phyloP scores from a whole-genome alignment of 2,888 invertebrate genomes.

The Julus scanicus region DNA sequence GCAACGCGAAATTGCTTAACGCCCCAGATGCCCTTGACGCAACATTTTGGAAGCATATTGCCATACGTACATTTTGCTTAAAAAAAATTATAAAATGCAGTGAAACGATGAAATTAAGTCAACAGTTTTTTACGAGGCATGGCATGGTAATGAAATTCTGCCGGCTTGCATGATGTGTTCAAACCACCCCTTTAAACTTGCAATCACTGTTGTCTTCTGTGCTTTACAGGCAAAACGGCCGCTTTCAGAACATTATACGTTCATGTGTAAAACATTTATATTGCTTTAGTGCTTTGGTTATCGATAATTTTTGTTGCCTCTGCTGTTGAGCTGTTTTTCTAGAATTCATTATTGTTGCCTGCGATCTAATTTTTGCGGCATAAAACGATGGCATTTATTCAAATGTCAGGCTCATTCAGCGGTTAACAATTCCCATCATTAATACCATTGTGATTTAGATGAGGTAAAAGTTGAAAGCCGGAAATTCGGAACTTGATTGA shows the following conservation, averaged over 20 bases:
- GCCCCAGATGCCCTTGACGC: background rate
- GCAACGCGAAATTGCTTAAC: background rate
- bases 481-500: conserved; percentile 34
- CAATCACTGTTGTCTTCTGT: background rate
- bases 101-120: background rate
- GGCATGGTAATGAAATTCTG: background rate
- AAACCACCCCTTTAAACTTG: background rate
- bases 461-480: background rate
- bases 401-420: background rate
- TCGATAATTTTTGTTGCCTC: conserved; percentile 24
- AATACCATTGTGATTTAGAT: background rate
- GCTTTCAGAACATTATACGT: background rate
- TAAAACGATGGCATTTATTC: conserved; percentile 14
- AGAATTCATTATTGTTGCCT: background rate
- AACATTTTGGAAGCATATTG: background rate
- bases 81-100: background rate
- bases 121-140: conserved; percentile 1
- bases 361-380: background rate
- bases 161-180: background rate
- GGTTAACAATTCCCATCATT: background rate
- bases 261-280: background rate
- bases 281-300: conserved; percentile 9
- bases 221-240: background rate
- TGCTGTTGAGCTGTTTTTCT: conserved; percentile 3
- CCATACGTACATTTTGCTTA: background rate